These are phyloP conservation scores for Andricus curvator DNA, from an alignment of 2,888 invertebrate genomes.

Conservation along the genomic window DNA sequence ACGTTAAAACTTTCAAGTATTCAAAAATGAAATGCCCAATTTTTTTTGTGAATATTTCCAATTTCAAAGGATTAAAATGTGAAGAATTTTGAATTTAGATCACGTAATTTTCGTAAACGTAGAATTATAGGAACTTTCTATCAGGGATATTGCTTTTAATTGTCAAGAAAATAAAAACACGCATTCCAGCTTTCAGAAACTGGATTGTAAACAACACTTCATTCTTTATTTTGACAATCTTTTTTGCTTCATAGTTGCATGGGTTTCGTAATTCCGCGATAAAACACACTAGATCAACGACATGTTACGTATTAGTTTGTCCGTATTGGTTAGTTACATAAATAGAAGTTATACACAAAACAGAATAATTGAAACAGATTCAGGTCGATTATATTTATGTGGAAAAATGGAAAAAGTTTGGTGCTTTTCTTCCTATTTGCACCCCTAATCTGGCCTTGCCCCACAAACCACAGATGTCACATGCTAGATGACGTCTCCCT, in stretches of 20 bases:
- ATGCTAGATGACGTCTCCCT: background rate
- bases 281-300: background rate
- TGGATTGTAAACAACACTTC: background rate
- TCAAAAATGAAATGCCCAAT: no score
- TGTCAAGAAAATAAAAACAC: no score
- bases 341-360: slow-evolving; percentile 7
- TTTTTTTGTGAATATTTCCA: no score
- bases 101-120: no score
- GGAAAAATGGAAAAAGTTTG: background rate
- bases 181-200: no score
- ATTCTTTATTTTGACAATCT: background rate
- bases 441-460: background rate
- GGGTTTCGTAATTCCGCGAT: background rate
- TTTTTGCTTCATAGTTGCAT: background rate
- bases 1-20: no score
- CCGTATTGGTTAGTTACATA: background rate
- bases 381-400: background rate
- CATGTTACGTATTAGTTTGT: slow-evolving; percentile 15
- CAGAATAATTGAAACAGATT: background rate
- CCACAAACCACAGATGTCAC: background rate
- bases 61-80: no score
- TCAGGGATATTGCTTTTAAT: no score
- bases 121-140: no score
- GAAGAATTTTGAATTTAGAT: no score
- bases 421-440: background rate